Percentiles rank a stretch among this genome's conserved stretches.
Conservation (phyloP, 2,797 vertebrate species). For the Uromys caudimaculatus region DNA sequence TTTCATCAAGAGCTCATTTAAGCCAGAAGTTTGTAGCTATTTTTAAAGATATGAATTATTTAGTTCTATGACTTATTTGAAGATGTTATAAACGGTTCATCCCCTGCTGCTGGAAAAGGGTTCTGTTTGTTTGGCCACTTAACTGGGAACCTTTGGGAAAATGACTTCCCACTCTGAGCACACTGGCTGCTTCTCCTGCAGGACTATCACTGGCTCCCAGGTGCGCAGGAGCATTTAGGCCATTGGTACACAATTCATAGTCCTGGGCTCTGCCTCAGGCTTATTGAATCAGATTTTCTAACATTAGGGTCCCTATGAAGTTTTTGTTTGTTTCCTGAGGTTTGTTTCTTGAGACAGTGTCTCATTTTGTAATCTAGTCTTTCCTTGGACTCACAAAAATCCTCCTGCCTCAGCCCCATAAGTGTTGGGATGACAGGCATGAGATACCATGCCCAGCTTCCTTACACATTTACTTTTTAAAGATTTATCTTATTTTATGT, state of each 20-base stretch:
- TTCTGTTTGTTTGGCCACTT: not conserved
- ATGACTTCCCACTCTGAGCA: not conserved
- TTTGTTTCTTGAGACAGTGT: not conserved
- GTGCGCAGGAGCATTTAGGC: not conserved
- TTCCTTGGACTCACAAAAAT: not conserved
- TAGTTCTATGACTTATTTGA: conserved; percentile 50
- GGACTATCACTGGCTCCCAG: not conserved
- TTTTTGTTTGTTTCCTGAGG: not conserved
- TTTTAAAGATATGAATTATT: not conserved
- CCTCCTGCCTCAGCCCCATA: not conserved
- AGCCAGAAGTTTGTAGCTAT: conserved; percentile 2
- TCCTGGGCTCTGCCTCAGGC: not conserved
- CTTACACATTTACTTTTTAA: not conserved
- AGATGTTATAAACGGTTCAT: not conserved
- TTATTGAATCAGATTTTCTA: conserved; percentile 43
- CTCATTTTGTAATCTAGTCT: not conserved
- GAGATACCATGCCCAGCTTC: not conserved
- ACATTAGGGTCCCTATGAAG: not conserved
- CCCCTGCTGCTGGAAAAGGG: not conserved
- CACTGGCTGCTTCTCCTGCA: not conserved
- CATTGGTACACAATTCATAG: not conserved
- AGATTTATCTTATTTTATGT: not conserved
- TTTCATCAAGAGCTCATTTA: conserved; percentile 14
- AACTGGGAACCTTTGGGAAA: not conserved
- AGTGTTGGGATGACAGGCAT: not conserved